Percentiles rank a stretch among this genome's conserved stretches.
These are phyloP conservation scores for Apostichopus leukothele DNA, from an alignment of 53 echinoderm and acorn worm genomes.

Conservation along the genomic window DNA sequence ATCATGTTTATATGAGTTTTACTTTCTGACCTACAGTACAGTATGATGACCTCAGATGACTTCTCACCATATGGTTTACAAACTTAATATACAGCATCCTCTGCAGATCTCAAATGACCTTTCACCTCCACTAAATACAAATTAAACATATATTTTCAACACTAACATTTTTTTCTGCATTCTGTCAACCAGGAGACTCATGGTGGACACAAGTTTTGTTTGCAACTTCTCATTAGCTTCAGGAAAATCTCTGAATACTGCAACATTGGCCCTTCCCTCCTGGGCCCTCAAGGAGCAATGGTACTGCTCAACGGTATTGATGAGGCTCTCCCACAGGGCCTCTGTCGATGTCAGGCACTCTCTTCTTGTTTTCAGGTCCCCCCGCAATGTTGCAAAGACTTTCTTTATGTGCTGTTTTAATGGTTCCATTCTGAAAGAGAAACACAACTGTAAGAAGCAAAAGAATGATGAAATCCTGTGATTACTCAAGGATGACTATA, in stretches of 20 bases:
- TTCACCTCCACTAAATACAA: too few relatives aligned
- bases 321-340: conserved; percentile 56
- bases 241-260: conserved; percentile 59
- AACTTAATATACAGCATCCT: too few relatives aligned
- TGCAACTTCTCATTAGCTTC: conserved; percentile 59
- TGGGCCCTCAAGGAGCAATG: conserved; percentile 62
- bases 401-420: conserved; percentile 30
- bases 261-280: conserved; percentile 2
- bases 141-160: neutral
- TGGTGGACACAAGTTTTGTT: conserved; percentile 61
- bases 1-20: too few relatives aligned
- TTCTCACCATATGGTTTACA: too few relatives aligned
- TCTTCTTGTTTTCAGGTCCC: conserved; percentile 1
- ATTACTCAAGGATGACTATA: too few relatives aligned
- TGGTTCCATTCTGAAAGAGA: conserved; percentile 36
- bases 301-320: conserved; percentile 76
- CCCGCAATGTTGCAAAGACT: neutral
- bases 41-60: too few relatives aligned
- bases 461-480: too few relatives aligned
- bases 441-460: neutral
- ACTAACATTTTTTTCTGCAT: conserved; percentile 67
- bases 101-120: too few relatives aligned
- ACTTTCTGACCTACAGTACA: too few relatives aligned
- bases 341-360: conserved; percentile 21
- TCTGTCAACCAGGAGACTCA: conserved; percentile 61